phyloP scores from a whole-genome alignment of 2,888 invertebrate species.

The Hypomecis atomaria region DNA sequence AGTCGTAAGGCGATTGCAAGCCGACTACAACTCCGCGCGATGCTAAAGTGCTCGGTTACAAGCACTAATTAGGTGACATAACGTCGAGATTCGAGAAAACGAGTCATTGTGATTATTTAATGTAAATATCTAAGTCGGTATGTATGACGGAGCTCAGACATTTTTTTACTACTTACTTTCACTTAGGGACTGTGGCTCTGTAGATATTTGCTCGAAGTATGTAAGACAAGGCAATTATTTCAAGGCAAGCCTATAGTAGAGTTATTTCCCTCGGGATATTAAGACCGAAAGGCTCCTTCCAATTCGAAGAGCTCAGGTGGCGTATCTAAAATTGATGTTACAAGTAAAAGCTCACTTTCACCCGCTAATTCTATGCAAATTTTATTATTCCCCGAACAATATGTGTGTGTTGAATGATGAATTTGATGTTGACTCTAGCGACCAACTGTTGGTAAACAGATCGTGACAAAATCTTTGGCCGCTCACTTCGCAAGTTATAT shows the following conservation, averaged over 20 bases:
- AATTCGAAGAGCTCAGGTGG: not conserved
- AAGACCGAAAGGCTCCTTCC: not conserved
- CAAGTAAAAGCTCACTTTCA: conserved; percentile 7
- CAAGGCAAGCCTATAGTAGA: not conserved
- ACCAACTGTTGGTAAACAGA: conserved; percentile 1
- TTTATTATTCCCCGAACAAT: conserved; percentile 1
- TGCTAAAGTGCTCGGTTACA: too few species aligned
- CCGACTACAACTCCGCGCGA: too few species aligned
- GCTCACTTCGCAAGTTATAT: not conserved
- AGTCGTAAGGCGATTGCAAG: too few species aligned
- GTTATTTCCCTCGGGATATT: conserved; percentile 5
- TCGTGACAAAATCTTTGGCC: not conserved
- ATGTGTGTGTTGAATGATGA: not conserved
- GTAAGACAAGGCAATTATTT: not conserved
- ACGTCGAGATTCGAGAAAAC: too few species aligned
- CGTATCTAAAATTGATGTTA: not conserved
- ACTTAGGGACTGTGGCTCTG: too few species aligned
- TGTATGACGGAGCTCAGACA: too few species aligned
- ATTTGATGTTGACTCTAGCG: not conserved
- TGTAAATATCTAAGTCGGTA: too few species aligned
- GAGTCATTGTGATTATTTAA: too few species aligned
- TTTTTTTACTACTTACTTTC: too few species aligned
- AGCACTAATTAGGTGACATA: too few species aligned
- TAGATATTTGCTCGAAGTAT: too few species aligned
- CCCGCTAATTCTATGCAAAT: conserved; percentile 5